Base-by-base conservation (phyloP, 2,797 vertebrate genomes). In the Hypotaenidia philippensis region DNA sequence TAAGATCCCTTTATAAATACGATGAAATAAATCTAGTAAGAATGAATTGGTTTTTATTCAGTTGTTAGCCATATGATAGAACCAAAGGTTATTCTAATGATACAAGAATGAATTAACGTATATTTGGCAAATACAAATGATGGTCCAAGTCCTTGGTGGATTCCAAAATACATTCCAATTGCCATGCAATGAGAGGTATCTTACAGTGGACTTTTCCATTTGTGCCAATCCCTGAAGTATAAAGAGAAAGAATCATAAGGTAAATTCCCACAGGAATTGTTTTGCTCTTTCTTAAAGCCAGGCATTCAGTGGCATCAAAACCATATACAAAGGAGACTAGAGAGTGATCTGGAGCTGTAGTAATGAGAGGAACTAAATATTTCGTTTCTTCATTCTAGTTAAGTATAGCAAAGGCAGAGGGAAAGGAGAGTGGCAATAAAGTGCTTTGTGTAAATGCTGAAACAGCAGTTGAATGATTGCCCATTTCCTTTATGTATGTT, bases 61-160 rank as follows among this genome's bases (percentile, higher is more conserved):
- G 88, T 90, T 93, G 85, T 87, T 92, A 84, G 21, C 65, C 8
- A 1, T 74, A 86, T 45, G 76, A 83, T 64, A 47, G 20, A 59
- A 93, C 64, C 61, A 94, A 96, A 96, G 45, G 26, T 90, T 70
- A 63, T 84, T 92, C 89, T 91, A 94, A 90, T 94, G 59, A 79
- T 32, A 86, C 93, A 74, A 96, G 82, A 96, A 96, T 96, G 83
- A 95, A 95, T 97, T 97, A 96, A 56, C 78, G 83, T 95, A 69
- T 65, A 95, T 87, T 94, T 89, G 34, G 21, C 38, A 84, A 82
- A 93, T 89, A 91, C 23, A 84, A 89, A 89, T 72, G 87, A 45
- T 71, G 47, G 60, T 70, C 31, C 38, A 47, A 45, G 47, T 86
- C 83, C 82, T 94, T 14, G 52, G 41, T 93, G 90, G 95, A 61